Evolutionary conservation across 1,140 invertebrate species (phyloP).

Genomic region (Dinoponera quadriceps): DNA sequence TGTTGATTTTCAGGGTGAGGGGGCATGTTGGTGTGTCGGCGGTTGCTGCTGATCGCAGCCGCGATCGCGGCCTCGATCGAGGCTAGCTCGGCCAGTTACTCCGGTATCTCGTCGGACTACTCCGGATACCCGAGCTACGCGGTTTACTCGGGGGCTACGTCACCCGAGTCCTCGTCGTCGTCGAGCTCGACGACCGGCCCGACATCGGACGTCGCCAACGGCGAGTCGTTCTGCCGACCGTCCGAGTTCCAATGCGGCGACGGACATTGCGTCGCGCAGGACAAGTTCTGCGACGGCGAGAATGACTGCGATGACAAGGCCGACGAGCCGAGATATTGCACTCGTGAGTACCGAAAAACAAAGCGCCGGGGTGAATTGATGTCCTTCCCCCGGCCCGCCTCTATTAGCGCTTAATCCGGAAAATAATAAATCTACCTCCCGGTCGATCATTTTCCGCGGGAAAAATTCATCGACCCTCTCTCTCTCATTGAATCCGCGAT

Average conservation of each 20-base stretch:
- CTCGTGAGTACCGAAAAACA: conserved; percentile 88
- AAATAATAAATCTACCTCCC: conserved; percentile 12
- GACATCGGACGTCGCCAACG: conserved; percentile 53
- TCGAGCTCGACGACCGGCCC: conserved; percentile 57
- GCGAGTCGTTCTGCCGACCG: conserved; percentile 81
- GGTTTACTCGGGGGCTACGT: conserved; percentile 71
- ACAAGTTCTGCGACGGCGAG: conserved; percentile 92
- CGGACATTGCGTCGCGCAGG: conserved; percentile 90
- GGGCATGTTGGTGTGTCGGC: conserved; percentile 82
- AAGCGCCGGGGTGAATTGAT: conserved; percentile 32
- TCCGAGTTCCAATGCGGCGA: conserved; percentile 89
- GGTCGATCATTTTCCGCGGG: background rate
- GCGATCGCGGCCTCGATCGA: conserved; percentile 81
- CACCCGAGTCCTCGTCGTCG: conserved; percentile 65
- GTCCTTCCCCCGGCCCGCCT: background rate
- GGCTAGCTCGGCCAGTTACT: conserved; percentile 80
- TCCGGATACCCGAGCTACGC: conserved; percentile 68
- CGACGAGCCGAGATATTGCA: conserved; percentile 91
- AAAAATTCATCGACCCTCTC: background rate
- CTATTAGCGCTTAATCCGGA: conserved; percentile 4
- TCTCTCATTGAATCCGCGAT: conserved; percentile 7
- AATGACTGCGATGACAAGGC: conserved; percentile 92
- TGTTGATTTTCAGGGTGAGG: conserved; percentile 76
- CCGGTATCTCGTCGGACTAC: conserved; percentile 68
- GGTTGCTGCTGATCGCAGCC: conserved; percentile 85